Percentiles rank a stretch among this genome's conserved stretches.
phyloP scores from a whole-genome alignment of 2,113 vertebrate species.

The Siniperca chuatsi region DNA sequence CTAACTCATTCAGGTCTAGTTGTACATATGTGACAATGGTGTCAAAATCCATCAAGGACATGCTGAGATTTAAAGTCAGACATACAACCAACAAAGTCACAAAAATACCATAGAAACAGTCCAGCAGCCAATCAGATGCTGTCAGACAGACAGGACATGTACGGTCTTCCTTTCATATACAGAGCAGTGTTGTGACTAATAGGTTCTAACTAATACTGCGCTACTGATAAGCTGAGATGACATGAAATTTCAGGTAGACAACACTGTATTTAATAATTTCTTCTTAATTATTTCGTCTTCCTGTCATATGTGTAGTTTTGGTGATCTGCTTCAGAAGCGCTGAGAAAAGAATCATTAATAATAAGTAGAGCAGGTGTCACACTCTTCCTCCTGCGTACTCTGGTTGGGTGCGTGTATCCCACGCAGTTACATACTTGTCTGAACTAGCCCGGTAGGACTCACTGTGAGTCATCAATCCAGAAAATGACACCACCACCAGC shows the following conservation, averaged over 20 bases:
- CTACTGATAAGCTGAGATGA: neutral
- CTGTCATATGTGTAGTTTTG: neutral
- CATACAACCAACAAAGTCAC: conserved; percentile 9
- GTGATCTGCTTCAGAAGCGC: neutral
- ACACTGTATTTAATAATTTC: neutral
- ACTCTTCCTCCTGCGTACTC: conserved; percentile 20
- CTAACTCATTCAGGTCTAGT: neutral
- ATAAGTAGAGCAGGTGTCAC: conserved; percentile 18
- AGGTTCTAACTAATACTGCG: conserved; percentile 19
- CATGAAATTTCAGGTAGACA: neutral
- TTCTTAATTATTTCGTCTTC: neutral
- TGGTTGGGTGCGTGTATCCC: conserved; percentile 2
- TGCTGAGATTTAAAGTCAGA: neutral
- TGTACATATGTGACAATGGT: neutral
- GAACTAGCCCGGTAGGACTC: conserved; percentile 65
- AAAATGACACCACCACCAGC: conserved; percentile 71
- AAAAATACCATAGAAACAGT: neutral
- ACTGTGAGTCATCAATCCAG: conserved; percentile 73
- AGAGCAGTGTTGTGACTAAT: neutral
- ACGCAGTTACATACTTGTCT: conserved; percentile 53
- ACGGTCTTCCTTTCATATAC: neutral
- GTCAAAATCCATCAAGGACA: neutral
- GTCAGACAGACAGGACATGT: neutral
- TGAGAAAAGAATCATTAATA: conserved; percentile 5
- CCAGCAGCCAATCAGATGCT: neutral